Base-by-base conservation (phyloP, 2,888 invertebrate species). In the Euzophera pinguis region DNA sequence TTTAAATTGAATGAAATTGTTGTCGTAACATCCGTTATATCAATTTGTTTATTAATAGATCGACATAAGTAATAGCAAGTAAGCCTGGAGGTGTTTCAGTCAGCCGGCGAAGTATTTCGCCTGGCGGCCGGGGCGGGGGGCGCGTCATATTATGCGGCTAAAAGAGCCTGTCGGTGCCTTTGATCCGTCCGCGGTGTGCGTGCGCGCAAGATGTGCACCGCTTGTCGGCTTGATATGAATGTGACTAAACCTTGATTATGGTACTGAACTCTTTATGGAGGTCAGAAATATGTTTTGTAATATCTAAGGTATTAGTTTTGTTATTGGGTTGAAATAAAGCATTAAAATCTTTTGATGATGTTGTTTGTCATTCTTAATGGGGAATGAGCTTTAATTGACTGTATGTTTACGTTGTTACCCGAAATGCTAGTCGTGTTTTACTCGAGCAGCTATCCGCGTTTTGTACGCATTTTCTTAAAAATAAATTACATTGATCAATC, bases 91-190 rank as follows among this genome's bases (percentile, higher is more conserved):
- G 80, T 80, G 69, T 71, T 67, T 74, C 74, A 61, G 69, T 74
- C 74, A 61, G 69, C 59, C 63, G 57, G 58, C 64, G 71, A 79
- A 80, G 81, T 76, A 81, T 82, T 82, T 83, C 74, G 84, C 83
- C 77, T 84, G 81, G 75, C 75, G 77, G 80, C 76, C 71, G 77
- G 68, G 81, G 81, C 58, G 75, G 76, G 80, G 82, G 79, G 78
- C 84, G 84, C 87, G 87, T 90, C 89, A 89, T 88, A 90, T 90
- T 90, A 90, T 86, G 87, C 87, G 82, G 89, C 88, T 89, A 89
- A 89, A 90, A 86, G 87, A 90, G 87, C 80, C 84, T 89, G 88
- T 88, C 89, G 89, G 90, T 86, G 82, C 89, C 90, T 90, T 90
- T 90, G 90, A 90, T 85, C 84, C 76, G 78, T 68, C 79, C 67